phyloP scores from a whole-genome alignment of 2,888 invertebrate species.

The Incurvaria masculella region DNA sequence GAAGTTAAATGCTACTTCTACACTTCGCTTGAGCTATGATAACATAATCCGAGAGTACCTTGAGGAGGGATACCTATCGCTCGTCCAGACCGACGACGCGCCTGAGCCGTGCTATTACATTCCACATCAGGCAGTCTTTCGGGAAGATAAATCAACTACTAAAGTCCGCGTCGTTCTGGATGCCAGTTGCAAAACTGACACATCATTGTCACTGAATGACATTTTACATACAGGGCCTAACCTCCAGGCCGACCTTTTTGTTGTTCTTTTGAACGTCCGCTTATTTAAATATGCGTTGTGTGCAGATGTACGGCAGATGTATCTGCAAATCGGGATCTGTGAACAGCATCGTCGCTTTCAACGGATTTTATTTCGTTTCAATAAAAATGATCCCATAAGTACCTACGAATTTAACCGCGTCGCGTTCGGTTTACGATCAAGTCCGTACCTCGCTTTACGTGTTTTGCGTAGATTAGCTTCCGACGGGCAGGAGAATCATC shows the following conservation, averaged over 20 bases:
- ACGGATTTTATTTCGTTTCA: constrained; percentile 1
- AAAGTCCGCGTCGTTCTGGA: constrained; percentile 1
- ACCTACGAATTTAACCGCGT: constrained; percentile 1
- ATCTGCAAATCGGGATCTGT: not conserved
- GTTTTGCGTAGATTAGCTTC: not conserved
- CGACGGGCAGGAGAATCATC: not conserved
- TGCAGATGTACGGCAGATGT: constrained; percentile 1
- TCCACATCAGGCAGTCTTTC: not conserved
- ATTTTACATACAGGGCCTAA: constrained; percentile 2
- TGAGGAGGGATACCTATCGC: not conserved
- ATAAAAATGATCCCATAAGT: not conserved
- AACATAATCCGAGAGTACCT: constrained; percentile 1
- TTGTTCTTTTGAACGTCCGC: not conserved
- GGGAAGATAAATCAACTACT: not conserved
- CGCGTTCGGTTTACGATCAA: not conserved
- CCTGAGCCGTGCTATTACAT: not conserved
- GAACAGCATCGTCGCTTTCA: constrained; percentile 1
- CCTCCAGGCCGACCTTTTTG: not conserved
- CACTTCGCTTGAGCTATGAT: not conserved
- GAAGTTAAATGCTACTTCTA: not conserved
- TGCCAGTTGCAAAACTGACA: constrained; percentile 1
- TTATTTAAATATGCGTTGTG: not conserved
- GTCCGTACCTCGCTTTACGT: not conserved
- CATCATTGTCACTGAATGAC: not conserved
- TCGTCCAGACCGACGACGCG: not conserved